Evolutionary conservation across 1,140 invertebrate species (phyloP).

Genomic region (Heliconius hermathena): DNA sequence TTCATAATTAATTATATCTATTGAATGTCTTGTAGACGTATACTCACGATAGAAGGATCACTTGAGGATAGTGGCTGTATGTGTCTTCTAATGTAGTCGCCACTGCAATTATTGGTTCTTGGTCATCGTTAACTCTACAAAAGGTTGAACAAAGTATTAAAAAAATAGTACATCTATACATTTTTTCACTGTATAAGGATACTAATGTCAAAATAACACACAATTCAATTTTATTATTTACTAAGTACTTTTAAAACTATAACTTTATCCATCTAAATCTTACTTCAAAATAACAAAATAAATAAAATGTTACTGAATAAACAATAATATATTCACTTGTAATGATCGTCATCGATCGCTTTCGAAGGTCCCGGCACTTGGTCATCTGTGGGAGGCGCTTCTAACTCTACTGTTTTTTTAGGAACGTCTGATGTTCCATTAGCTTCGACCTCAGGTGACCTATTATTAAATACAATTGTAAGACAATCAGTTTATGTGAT

Average conservation of each 20-base stretch:
- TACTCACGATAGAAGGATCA: conserved; percentile 84
- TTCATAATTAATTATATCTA: background rate
- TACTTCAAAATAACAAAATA: too few species aligned
- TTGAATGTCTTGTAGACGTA: background rate
- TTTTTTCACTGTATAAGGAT: too few species aligned
- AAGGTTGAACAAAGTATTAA: conserved; percentile 18
- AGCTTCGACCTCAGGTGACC: conserved; percentile 5
- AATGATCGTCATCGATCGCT: conserved; percentile 63
- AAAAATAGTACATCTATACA: background rate
- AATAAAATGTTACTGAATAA: background rate
- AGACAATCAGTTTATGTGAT: too few species aligned
- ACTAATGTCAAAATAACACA: too few species aligned
- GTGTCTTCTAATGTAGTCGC: conserved; percentile 71
- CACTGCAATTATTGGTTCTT: conserved; percentile 72
- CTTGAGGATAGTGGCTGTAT: conserved; percentile 80
- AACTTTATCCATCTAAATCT: too few species aligned
- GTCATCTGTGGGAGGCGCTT: conserved; percentile 16
- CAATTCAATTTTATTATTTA: too few species aligned
- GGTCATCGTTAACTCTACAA: conserved; percentile 69
- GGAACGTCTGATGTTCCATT: conserved; percentile 21
- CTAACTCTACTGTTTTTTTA: conserved; percentile 19
- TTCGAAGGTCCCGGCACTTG: conserved; percentile 60
- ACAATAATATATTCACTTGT: conserved; percentile 53
- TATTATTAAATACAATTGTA: background rate
- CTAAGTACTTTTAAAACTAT: too few species aligned